A percentile compares a stretch with the other conserved stretches of the same genome.
phyloP scores from a whole-genome alignment of 2,888 invertebrate species.

The Anorthoa munda region DNA sequence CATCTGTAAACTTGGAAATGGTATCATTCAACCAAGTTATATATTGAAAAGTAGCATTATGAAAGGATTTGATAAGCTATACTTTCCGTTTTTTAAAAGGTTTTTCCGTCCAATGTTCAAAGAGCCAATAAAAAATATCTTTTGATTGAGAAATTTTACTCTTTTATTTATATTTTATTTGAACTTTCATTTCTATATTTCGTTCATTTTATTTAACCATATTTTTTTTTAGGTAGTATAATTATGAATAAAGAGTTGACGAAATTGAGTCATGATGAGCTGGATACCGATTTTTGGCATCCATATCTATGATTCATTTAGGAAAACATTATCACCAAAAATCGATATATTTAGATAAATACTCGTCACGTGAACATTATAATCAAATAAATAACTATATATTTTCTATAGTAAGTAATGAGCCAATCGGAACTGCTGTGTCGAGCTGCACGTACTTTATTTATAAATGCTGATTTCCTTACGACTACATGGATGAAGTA shows the following conservation, averaged over 20 bases:
- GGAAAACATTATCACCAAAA: constrained; percentile 23
- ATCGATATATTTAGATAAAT: constrained; percentile 39
- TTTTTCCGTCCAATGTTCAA: not conserved
- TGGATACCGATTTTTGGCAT: constrained; percentile 20
- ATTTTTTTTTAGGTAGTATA: no score
- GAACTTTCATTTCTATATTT: not conserved
- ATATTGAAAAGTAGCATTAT: not conserved
- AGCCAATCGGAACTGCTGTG: not conserved
- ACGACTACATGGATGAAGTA: constrained; percentile 19
- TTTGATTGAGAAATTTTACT: not conserved
- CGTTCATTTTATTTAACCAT: no score
- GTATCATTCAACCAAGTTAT: constrained; percentile 9
- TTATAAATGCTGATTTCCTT: constrained; percentile 34
- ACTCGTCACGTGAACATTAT: constrained; percentile 2
- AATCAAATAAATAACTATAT: not conserved
- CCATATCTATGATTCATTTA: constrained; percentile 39
- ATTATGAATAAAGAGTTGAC: not conserved
- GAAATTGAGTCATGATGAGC: constrained; percentile 22
- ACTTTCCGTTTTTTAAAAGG: not conserved
- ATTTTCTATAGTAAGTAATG: not conserved
- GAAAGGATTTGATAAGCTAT: not conserved
- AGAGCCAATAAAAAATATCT: not conserved
- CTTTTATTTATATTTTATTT: constrained; percentile 7
- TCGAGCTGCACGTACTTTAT: constrained; percentile 10
- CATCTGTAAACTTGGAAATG: constrained; percentile 21